phyloP scores from a whole-genome alignment of 1,140 invertebrate genomes.

The Drosophila biarmipes region DNA sequence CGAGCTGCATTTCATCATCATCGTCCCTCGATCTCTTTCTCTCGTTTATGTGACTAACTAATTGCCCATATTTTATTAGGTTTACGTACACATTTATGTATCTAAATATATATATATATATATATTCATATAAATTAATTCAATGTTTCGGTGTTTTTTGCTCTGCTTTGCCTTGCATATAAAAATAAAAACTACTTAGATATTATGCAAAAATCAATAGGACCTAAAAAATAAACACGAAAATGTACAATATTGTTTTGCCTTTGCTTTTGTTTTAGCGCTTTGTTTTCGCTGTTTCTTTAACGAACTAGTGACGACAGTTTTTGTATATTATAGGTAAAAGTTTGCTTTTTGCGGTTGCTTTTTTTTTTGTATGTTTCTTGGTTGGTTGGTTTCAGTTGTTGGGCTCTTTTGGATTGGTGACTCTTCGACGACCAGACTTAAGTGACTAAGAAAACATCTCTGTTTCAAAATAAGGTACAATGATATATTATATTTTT shows the following conservation, averaged over 20 bases:
- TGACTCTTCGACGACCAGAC: constrained; percentile 67
- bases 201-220: constrained; percentile 75
- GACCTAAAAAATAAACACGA: constrained; percentile 50
- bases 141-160: constrained; percentile 56
- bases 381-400: constrained; percentile 63
- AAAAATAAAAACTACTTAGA: constrained; percentile 78
- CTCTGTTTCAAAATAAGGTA: constrained; percentile 78
- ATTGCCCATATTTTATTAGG: constrained; percentile 50
- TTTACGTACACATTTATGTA: constrained; percentile 23
- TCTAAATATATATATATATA: constrained; percentile 31
- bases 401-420: constrained; percentile 48
- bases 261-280: constrained; percentile 36
- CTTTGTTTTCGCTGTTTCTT: constrained; percentile 41
- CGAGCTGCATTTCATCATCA: constrained; percentile 44
- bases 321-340: constrained; percentile 47
- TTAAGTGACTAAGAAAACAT: constrained; percentile 76
- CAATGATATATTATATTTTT: constrained; percentile 67
- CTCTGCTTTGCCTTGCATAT: constrained; percentile 69
- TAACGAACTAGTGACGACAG: constrained; percentile 65
- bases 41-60: constrained; percentile 67
- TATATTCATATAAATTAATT: constrained; percentile 66
- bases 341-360: constrained; percentile 33
- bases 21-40: constrained; percentile 42
- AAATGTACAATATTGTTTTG: constrained; percentile 52
- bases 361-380: constrained; percentile 26